These are phyloP conservation scores for Chloropsis cyanopogon DNA, from an alignment of 2,113 vertebrate species.

Conservation along the genomic window DNA sequence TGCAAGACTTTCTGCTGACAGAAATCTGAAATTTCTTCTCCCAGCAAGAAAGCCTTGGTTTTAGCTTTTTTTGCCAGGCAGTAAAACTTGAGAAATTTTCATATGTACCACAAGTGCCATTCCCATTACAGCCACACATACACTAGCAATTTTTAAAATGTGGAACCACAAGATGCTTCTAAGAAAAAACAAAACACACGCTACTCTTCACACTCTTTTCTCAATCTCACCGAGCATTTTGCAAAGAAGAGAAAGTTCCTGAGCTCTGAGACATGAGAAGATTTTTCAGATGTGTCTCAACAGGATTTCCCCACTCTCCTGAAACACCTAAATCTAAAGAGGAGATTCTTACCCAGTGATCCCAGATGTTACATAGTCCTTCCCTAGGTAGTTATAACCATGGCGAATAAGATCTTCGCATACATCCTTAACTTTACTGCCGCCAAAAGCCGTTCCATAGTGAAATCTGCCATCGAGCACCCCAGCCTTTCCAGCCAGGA, in stretches of 20 bases:
- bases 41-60: background rate
- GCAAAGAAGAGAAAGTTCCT: background rate
- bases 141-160: background rate
- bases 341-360: conserved; percentile 89
- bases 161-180: background rate
- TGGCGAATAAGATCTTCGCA: conserved; percentile 96
- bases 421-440: conserved; percentile 98
- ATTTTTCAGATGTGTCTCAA: conserved; percentile 5
- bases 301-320: background rate
- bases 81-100: background rate
- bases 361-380: conserved; percentile 97
- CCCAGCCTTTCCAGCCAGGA: conserved; percentile 94
- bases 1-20: background rate
- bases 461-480: conserved; percentile 93
- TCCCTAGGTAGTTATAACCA: conserved; percentile 97
- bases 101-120: background rate
- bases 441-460: conserved; percentile 96
- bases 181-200: background rate
- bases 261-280: background rate
- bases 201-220: background rate
- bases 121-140: background rate
- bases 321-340: background rate
- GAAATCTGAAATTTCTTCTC: background rate
- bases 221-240: background rate
- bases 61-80: background rate